These are phyloP conservation scores for Sminthurides aquaticus DNA, from an alignment of 2,888 invertebrate species.

Conservation along the genomic window DNA sequence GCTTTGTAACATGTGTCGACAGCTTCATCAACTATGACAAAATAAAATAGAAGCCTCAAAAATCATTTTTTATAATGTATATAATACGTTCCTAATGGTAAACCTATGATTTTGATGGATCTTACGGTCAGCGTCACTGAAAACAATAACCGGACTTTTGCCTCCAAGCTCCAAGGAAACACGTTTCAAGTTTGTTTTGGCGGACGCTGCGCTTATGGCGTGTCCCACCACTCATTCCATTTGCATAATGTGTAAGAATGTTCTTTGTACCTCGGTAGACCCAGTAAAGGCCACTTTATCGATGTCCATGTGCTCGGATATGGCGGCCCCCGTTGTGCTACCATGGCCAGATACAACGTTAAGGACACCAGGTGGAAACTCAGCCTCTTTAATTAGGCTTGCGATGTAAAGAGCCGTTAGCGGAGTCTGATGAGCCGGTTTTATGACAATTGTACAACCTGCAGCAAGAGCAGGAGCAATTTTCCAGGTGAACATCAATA, in stretches of 20 bases:
- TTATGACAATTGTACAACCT: conserved; percentile 54
- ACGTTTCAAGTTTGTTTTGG: conserved; percentile 69
- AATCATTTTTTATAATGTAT: too few species aligned
- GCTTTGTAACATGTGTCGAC: conserved; percentile 58
- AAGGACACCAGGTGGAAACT: conserved; percentile 70
- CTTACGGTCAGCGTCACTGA: conserved; percentile 69
- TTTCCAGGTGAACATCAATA: conserved; percentile 58
- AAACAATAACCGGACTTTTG: conserved; percentile 78
- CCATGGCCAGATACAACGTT: conserved; percentile 71
- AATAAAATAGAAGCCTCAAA: neutral
- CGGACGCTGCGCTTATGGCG: conserved; percentile 57
- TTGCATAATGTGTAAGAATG: neutral
- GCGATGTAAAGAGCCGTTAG: conserved; percentile 68
- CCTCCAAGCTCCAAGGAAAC: conserved; percentile 81
- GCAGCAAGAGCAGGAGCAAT: conserved; percentile 55
- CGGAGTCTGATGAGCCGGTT: conserved; percentile 80
- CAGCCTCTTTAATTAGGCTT: conserved; percentile 65
- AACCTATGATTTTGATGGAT: neutral
- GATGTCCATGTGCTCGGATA: conserved; percentile 61
- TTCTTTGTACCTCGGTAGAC: conserved; percentile 56
- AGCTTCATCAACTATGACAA: conserved; percentile 46
- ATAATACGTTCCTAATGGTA: too few species aligned
- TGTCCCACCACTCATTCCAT: too few species aligned
- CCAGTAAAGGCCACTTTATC: conserved; percentile 76
- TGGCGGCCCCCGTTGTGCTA: conserved; percentile 62